Percentiles rank a stretch among this genome's conserved stretches.
phyloP scores from a whole-genome alignment of 2,888 invertebrate genomes.

The Eudemis profundana region DNA sequence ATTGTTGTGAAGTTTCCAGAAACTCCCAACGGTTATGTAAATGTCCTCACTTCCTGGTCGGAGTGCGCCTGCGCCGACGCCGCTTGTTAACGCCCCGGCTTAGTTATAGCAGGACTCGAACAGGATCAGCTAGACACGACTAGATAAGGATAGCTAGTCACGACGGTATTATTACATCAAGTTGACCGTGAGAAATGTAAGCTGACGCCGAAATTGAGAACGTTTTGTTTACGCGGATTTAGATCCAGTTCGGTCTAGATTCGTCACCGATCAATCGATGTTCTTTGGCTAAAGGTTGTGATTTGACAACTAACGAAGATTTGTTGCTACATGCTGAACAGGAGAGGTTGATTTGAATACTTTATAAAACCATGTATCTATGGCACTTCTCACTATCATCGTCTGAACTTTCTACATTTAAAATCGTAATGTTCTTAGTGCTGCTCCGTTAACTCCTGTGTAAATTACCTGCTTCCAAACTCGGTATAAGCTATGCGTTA shows the following conservation, averaged over 20 bases:
- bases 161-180: constrained; percentile 62
- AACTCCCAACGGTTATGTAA: constrained; percentile 77
- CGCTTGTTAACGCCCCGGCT: constrained; percentile 71
- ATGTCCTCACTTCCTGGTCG: constrained; percentile 76
- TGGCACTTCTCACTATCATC: no score
- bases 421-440: no score
- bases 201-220: constrained; percentile 33
- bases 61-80: constrained; percentile 52
- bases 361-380: no score
- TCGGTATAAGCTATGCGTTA: no score
- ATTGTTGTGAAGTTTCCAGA: constrained; percentile 72
- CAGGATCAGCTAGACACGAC: constrained; percentile 70
- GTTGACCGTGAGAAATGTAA: constrained; percentile 40
- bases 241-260: neutral
- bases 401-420: no score
- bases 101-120: constrained; percentile 65
- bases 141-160: constrained; percentile 76
- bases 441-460: no score
- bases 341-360: no score
- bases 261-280: constrained; percentile 19
- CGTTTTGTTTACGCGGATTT: constrained; percentile 27
- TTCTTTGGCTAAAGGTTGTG: neutral
- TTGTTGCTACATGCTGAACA: no score
- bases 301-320: no score
- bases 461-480: no score